A percentile compares a stretch with the other conserved stretches of the same genome.
phyloP scores from a whole-genome alignment of 2,888 invertebrate species.

The Scelioninae gen. 1 region DNA sequence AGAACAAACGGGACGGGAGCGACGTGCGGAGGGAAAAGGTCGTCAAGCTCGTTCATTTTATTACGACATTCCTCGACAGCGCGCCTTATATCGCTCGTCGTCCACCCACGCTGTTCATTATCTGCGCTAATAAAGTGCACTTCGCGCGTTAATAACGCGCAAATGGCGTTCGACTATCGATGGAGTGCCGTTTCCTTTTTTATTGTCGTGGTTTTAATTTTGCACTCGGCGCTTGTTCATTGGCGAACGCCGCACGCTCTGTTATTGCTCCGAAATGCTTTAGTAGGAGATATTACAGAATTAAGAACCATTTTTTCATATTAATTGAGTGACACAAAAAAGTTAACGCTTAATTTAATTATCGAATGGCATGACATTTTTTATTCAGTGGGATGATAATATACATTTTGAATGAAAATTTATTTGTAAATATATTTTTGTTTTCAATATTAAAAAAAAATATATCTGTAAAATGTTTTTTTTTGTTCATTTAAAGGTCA shows the following conservation, averaged over 20 bases:
- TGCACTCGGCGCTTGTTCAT: constrained; percentile 34
- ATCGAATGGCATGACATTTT: too few relatives aligned
- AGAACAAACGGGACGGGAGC: constrained; percentile 66
- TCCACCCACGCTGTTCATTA: constrained; percentile 71
- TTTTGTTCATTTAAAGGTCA: too few relatives aligned
- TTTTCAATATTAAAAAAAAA: too few relatives aligned
- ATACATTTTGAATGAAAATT: too few relatives aligned
- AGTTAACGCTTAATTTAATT: too few relatives aligned
- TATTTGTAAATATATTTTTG: too few relatives aligned
- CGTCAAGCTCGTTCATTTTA: constrained; percentile 81
- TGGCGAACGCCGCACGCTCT: constrained; percentile 13
- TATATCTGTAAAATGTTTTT: too few relatives aligned
- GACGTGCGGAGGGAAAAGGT: constrained; percentile 66
- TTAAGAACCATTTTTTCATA: neutral
- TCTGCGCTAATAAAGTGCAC: constrained; percentile 55
- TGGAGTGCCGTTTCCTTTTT: constrained; percentile 43
- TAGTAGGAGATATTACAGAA: neutral
- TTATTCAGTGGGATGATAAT: too few relatives aligned
- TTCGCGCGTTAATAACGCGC: constrained; percentile 57
- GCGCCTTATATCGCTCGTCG: constrained; percentile 80
- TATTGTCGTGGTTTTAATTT: constrained; percentile 55
- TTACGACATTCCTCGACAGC: constrained; percentile 77
- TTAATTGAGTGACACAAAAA: neutral
- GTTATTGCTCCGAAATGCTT: constrained; percentile 21
- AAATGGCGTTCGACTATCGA: constrained; percentile 50